phyloP scores from a whole-genome alignment of 2,888 invertebrate species.

The Eucera pruinosa region DNA sequence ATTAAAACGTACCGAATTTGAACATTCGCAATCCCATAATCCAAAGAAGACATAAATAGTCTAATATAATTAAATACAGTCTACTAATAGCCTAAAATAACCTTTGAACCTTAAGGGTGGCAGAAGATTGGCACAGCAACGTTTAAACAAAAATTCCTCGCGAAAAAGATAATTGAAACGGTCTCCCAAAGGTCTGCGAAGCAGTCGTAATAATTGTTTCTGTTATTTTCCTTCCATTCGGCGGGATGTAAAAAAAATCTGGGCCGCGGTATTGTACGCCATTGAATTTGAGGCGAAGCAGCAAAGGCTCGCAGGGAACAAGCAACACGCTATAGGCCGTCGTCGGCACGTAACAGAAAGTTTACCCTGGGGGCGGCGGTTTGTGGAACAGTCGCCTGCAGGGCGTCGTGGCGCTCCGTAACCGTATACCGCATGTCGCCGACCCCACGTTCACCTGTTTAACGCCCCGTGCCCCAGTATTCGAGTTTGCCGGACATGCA shows the following conservation, averaged over 20 bases:
- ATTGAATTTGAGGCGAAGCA: constrained; percentile 36
- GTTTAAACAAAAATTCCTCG: neutral
- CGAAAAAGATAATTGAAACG: neutral
- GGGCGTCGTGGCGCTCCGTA: constrained; percentile 48
- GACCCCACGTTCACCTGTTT: constrained; percentile 58
- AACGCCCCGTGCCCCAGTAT: constrained; percentile 59
- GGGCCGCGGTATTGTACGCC: constrained; percentile 21
- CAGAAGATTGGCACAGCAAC: neutral
- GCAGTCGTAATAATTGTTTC: no score
- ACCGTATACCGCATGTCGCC: constrained; percentile 53
- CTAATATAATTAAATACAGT: no score
- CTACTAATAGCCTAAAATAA: no score
- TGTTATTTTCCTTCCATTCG: neutral
- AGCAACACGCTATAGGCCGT: constrained; percentile 41
- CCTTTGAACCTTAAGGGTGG: no score
- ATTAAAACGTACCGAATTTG: no score
- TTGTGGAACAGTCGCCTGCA: constrained; percentile 58
- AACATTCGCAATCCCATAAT: no score
- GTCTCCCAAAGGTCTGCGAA: no score
- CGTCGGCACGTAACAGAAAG: constrained; percentile 56
- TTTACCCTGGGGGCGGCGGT: constrained; percentile 46
- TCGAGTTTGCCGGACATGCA: constrained; percentile 59
- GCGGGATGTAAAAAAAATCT: neutral
- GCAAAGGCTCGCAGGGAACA: constrained; percentile 5
- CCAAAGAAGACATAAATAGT: no score